phyloP scores from a whole-genome alignment of 2,113 vertebrate species.

The Antechinus stuartii region DNA sequence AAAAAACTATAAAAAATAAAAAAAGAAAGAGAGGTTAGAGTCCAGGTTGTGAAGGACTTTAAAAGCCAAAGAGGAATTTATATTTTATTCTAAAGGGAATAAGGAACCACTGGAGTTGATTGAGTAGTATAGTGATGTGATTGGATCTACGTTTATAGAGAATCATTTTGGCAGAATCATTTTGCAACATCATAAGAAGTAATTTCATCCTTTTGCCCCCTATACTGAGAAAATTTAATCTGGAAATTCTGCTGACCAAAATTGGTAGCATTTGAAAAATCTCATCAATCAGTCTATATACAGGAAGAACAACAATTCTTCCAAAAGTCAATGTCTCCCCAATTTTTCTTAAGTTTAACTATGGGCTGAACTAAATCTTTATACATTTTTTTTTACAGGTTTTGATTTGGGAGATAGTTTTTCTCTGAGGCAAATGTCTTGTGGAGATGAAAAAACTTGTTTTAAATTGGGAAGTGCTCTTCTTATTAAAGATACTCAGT shows the following conservation, averaged over 20 bases:
- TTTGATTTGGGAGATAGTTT: slow-evolving; percentile 95
- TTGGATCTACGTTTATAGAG: background rate
- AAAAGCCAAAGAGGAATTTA: background rate
- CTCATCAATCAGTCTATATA: slow-evolving; percentile 29
- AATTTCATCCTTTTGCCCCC: slow-evolving; percentile 39
- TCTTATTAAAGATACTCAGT: slow-evolving; percentile 89
- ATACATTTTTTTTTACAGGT: slow-evolving; percentile 84
- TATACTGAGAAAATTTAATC: slow-evolving; percentile 53
- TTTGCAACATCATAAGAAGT: slow-evolving; percentile 21
- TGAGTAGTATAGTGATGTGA: background rate
- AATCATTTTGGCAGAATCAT: slow-evolving; percentile 40
- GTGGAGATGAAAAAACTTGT: slow-evolving; percentile 88
- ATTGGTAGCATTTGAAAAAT: slow-evolving; percentile 52
- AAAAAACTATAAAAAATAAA: background rate
- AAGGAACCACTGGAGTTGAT: background rate
- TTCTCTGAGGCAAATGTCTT: slow-evolving; percentile 89
- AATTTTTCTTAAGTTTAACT: slow-evolving; percentile 34
- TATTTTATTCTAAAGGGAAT: background rate
- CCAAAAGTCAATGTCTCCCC: slow-evolving; percentile 43
- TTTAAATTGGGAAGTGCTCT: slow-evolving; percentile 93
- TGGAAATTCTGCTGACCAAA: slow-evolving; percentile 50
- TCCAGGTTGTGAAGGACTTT: background rate
- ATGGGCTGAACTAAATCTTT: slow-evolving; percentile 25
- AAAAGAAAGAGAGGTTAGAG: slow-evolving; percentile 35
- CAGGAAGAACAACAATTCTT: slow-evolving; percentile 27